Evolutionary conservation across 2,888 invertebrate species (phyloP), one percentile per base, ranked within the genome.

Genomic region (Octodonta nipae): DNA sequence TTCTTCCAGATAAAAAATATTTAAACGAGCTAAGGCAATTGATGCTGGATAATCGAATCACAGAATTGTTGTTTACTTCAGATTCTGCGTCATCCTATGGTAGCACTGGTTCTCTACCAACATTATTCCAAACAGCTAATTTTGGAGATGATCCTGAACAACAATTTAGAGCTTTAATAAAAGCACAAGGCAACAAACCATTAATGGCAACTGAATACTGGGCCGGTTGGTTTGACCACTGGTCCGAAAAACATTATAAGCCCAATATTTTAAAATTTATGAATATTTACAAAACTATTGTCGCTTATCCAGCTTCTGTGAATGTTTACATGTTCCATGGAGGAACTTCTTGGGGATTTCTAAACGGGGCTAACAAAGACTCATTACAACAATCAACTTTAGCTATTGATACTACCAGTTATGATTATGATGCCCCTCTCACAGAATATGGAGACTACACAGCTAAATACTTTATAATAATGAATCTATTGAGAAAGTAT

Each of bases 281-380:
- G 2, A 29, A 41, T 5, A 34, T 39, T 12, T 42, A 40, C 16
- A 40, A 43, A 25, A 34, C 32, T 13, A 51, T 50, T 15, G 33
- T 51, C 14, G 32, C 40, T 2, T 55, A 52, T 38, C 58, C 58
- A 4, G 71, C 71, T 4, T 74, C 78, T 29, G 74, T 91, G 17
- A 92, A 87, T 51, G 73, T 91, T 47, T 93, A 91, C 55, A 85
- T 92, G 81, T 88, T 87, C 60, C 79, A 77, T 50, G 91, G 92
- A n/a, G 91, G 91, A 30, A 83, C 83, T 1, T 87, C 84, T 51
- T 85, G 79, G 52, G 85, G 75, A 32, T 86, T 78, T 47, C 75
- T 55, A 24, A 58, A 57, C 31, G 58, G 58, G 17, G 47, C 42
- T 20, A 54, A 45, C 41, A 39, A 36, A 45, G 49, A 20, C 3